Conservation (phyloP, 2,888 invertebrate genomes). For the Perizoma flavofasciatum region DNA sequence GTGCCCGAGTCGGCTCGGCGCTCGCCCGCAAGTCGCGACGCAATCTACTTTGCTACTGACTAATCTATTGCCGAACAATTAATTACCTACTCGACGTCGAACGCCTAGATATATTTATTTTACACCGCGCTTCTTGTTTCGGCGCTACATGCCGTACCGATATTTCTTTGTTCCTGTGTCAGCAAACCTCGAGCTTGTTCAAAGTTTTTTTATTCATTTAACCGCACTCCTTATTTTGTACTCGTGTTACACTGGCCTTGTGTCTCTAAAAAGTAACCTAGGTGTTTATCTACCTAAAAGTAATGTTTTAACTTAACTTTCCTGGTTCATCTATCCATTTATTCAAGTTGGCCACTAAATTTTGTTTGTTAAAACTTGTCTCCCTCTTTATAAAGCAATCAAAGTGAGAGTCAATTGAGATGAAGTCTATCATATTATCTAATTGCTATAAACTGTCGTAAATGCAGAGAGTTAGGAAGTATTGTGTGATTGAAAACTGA, state of each 20-base stretch:
- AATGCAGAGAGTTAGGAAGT: too few species aligned
- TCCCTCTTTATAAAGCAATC: constrained; percentile 28
- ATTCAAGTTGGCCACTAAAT: constrained; percentile 15
- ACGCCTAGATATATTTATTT: constrained; percentile 57
- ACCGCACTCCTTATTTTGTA: constrained; percentile 46
- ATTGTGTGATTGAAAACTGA: neutral
- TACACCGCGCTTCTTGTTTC: constrained; percentile 46
- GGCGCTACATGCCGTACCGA: constrained; percentile 30
- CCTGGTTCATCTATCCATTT: constrained; percentile 12
- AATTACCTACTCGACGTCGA: constrained; percentile 58
- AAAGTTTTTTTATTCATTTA: constrained; percentile 63
- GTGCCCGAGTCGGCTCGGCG: constrained; percentile 46
- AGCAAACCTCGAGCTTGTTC: constrained; percentile 46
- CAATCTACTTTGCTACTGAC: constrained; percentile 71
- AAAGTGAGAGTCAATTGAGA: constrained; percentile 42
- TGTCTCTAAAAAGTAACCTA: constrained; percentile 59
- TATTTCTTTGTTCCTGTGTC: constrained; percentile 58
- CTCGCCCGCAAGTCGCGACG: constrained; percentile 47
- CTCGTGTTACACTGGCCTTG: constrained; percentile 64
- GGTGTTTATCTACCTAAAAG: constrained; percentile 26
- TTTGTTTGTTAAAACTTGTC: constrained; percentile 3
- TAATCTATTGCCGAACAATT: constrained; percentile 69
- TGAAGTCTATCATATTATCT: constrained; percentile 26
- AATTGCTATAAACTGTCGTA: constrained; percentile 8
- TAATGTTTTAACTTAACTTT: constrained; percentile 34